Base-by-base conservation (phyloP, 2,888 invertebrate genomes). In the Caenorhabditis sinica region DNA sequence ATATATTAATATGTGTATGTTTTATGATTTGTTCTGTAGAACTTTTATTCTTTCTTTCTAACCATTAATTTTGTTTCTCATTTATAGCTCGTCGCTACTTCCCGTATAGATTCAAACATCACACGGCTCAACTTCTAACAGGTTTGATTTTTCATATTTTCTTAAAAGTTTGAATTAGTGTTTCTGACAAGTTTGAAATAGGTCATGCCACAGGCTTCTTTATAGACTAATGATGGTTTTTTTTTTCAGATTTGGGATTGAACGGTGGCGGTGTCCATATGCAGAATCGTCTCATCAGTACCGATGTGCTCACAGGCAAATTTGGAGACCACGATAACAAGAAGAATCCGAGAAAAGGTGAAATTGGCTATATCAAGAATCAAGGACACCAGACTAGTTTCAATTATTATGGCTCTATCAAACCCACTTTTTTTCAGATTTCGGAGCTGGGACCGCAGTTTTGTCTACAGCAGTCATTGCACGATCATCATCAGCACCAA, bases 251-350 rank as follows among this genome's bases (percentile, higher is more conserved):
- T 74, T 83, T 56, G 73, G 85, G 85, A 60, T 80, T 83, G 74
- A 71, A 74, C 76, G 89, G 83, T 13, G 69, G 69, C 23, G 88
- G 87, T 11, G 75, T 83, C 20, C 89, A 88, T 11, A 87, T 89
- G 23, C 89, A 91, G 51, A 96, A 96, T 93, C 96, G 96, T 86
- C 95, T 97, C 90, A 97, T 97, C 95, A 96, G 96, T 93, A 97
- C 97, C 83, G 97, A 97, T 85, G 97, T 97, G 92, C 97, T 97
- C 93, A 96, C 96, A 92, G 97, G 97, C 89, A 90, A 89, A 61
- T 89, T 90, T 63, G 77, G 73, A 8, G 83, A 85, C 43, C 87
- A 89, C 43, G 85, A 86, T 11, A 77, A 51, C 17, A 86, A 87
- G 45, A 76, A 77, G 20, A 88, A 88, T 69, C 74, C 87, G 49